Evolutionary conservation across 2,113 vertebrate species (phyloP), one percentile per base, ranked within the genome.

Genomic region (Clarias gariepinus): DNA sequence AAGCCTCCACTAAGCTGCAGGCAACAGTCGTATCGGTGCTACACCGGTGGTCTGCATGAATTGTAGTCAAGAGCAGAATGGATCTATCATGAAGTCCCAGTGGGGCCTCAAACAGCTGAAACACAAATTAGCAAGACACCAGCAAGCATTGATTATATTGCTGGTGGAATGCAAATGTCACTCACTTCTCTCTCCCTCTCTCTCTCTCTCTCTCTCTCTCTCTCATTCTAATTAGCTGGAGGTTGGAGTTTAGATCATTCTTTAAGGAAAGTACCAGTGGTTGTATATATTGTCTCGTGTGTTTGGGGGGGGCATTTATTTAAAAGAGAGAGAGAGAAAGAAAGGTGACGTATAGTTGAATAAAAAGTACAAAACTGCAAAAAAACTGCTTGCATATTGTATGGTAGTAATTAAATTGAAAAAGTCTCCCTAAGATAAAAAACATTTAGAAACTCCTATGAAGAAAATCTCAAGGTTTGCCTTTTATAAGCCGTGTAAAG

Each of bases 51-150:
- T 81, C 81, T 90, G 85, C 73, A 80, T 90, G 83, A 91, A 91
- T 90, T 90, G 89, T 87, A 92, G 92, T 94, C 93, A 92, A 91
- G 47, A 94, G 93, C 90, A 92, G 91, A 89, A 91, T 84, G 91
- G 92, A 94, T 95, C 93, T 92, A 95, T 94, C 93, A 94, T 78
- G 52, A 28, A 16, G 87, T 87, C 93, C 92, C 89, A 55, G 85
- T 11, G 80, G 89, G 87, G 21, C 60, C 66, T 66, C 88, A 87
- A 91, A 93, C 90, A 91, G 93, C 91, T 93, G 91, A 92, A 77
- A 95, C 91, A 93, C 91, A 93, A 94, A 93, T 95, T 92, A 94
- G 89, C 90, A 88, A 89, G 83, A 93, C 88, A 89, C 88, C 86
- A 86, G 47, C 82, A 74, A 87, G 88, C 90, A 90, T 87, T 82